Evolutionary conservation across 2,888 invertebrate genomes (phyloP).

Genomic region (Lepidocyrtinus sp.): DNA sequence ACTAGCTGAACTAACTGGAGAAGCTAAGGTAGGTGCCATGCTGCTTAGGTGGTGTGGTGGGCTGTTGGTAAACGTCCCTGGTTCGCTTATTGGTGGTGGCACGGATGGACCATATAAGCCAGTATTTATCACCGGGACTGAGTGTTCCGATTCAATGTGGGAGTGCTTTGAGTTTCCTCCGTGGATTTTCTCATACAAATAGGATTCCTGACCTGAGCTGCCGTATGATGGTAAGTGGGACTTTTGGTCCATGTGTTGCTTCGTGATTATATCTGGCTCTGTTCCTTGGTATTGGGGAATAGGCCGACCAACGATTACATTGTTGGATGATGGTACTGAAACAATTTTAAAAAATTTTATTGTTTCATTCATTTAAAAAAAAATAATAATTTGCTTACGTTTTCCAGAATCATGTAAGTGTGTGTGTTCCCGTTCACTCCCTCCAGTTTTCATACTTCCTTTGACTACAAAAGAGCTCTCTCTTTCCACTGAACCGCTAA

Average conservation of each 20-base stretch:
- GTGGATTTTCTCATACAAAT: slow-evolving; percentile 42
- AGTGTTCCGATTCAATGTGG: not conserved
- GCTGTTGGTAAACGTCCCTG: slow-evolving; percentile 40
- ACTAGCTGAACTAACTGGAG: not conserved
- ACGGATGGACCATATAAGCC: slow-evolving; percentile 49
- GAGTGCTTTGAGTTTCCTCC: not conserved
- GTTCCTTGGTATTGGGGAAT: slow-evolving; percentile 47
- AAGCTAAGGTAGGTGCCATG: not conserved
- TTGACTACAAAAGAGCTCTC: slow-evolving; percentile 48
- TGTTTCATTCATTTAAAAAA: not conserved
- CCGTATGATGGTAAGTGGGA: not conserved
- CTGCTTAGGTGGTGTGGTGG: slow-evolving; percentile 19
- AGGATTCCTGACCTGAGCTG: slow-evolving; percentile 39
- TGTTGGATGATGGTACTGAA: slow-evolving; percentile 22
- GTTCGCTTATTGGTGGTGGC: slow-evolving; percentile 45
- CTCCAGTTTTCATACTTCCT: slow-evolving; percentile 46
- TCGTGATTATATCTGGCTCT: slow-evolving; percentile 28
- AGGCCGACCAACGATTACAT: slow-evolving; percentile 41
- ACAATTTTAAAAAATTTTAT: not conserved
- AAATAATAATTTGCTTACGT: no score
- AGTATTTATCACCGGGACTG: slow-evolving; percentile 35
- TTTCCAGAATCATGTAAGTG: slow-evolving; percentile 5
- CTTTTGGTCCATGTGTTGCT: slow-evolving; percentile 39
- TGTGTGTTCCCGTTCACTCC: not conserved
- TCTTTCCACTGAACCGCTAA: slow-evolving; percentile 43